phyloP scores from a whole-genome alignment of 2,113 vertebrate species.

The Bos javanicus region DNA sequence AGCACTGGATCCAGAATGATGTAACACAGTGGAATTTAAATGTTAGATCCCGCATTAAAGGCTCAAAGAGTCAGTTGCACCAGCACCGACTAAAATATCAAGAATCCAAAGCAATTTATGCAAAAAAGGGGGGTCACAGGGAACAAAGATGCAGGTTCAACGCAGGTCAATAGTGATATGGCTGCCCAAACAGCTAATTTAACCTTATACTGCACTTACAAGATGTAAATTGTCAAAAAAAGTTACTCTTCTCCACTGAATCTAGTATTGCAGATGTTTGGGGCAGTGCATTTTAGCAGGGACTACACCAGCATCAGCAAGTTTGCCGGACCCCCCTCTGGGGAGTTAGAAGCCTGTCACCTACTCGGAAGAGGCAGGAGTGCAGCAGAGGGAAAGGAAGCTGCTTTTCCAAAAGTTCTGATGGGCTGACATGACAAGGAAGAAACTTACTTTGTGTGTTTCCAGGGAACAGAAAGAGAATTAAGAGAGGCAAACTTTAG shows the following conservation, averaged over 20 bases:
- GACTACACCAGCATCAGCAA: not conserved
- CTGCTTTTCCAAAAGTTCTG: not conserved
- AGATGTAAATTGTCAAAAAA: not conserved
- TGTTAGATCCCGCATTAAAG: not conserved
- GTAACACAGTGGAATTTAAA: not conserved
- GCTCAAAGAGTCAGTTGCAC: not conserved
- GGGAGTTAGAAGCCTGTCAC: not conserved
- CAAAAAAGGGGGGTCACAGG: no score
- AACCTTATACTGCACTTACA: not conserved
- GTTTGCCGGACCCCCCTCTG: not conserved
- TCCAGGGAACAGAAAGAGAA: not conserved
- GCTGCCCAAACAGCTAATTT: not conserved
- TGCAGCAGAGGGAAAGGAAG: not conserved
- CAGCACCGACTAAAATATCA: not conserved
- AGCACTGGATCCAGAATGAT: not conserved
- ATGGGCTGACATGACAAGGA: not conserved
- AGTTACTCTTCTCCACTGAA: not conserved
- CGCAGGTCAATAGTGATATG: not conserved
- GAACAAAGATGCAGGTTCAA: not conserved
- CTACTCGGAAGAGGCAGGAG: not conserved
- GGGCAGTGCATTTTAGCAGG: not conserved
- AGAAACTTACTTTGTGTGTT: not conserved
- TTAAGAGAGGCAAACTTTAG: not conserved
- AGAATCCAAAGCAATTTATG: not conserved
- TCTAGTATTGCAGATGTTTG: not conserved